Base-by-base conservation (phyloP, 2,888 invertebrate genomes). In the Tricholauxania praeusta region DNA sequence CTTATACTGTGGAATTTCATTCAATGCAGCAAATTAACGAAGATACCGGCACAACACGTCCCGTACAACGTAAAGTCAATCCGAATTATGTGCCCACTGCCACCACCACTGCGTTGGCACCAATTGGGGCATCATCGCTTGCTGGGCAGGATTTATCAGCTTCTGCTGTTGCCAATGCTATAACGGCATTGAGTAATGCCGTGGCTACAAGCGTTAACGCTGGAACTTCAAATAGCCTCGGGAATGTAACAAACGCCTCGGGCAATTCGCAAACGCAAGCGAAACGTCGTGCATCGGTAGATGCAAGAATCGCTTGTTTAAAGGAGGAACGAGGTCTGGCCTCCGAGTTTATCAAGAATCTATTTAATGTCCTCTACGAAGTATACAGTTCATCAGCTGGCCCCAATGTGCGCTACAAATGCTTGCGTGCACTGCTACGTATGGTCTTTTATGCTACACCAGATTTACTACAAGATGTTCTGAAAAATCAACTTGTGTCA, bases 21-120 rank as follows among this genome's bases (percentile, higher is more conserved):
- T 94, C 96, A 80, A 97, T 98, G 97, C 97, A 97, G 88, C 98
- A 99, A 90, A 96, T 98, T 78, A 99, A 98, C 87, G 98, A 99
- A 89, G 98, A 98, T 87, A 96, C 97, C 0, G 98, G 98, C 75
- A 97, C 96, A 47, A 94, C 97, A 51, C 90, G 98, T 62, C 94
- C 96, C 55, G 96, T 99, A 77, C 97, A 97, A 87, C 92, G 96
- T 59, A 91, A 93, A 81, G 90, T 92, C 49, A 90, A 91, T 77
- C 91, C 93, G 32, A 91, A 92, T 78, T 91, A 86, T 75, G 80
- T 91, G 71, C 81, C 85, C 7, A 80, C 80, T 7, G 74, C 69
- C 15, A 73, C 75, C 52, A 68, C 75, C 19, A 59, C 74, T 2
- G 63, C 72, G 14, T 52, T 72, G 12, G 63, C 74, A 14, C 39